Evolutionary conservation across 2,888 invertebrate species (phyloP).

Genomic region (Lordiphosa andalusiaca): DNA sequence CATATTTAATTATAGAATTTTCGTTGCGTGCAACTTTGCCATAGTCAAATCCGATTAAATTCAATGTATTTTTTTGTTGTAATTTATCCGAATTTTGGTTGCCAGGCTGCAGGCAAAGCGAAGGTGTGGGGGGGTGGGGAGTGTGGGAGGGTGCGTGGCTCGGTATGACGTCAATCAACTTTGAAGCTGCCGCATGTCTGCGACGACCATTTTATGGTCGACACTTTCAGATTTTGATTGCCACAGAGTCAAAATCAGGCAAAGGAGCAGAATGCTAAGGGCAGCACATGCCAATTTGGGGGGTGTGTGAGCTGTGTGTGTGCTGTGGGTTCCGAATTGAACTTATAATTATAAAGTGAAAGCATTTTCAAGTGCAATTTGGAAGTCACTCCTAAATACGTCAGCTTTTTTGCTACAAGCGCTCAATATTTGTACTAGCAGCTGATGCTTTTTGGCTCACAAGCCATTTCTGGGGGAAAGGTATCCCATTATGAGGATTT

Average conservation of each 20-base stretch:
- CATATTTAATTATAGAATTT: constrained; percentile 37
- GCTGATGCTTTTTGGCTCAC: too few relatives aligned
- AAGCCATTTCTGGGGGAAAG: too few relatives aligned
- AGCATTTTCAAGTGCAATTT: too few relatives aligned
- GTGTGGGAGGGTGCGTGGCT: constrained; percentile 10
- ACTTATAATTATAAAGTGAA: too few relatives aligned
- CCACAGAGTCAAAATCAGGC: constrained; percentile 9
- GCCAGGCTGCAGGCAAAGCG: constrained; percentile 3
- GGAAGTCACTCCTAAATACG: too few relatives aligned
- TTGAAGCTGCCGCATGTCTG: constrained; percentile 15
- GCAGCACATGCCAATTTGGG: background rate
- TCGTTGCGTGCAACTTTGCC: constrained; percentile 26
- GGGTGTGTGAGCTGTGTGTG: too few relatives aligned
- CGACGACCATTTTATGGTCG: constrained; percentile 50
- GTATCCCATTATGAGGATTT: too few relatives aligned
- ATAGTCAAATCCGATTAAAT: constrained; percentile 38
- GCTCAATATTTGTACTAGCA: too few relatives aligned
- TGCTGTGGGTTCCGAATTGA: too few relatives aligned
- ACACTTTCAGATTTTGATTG: constrained; percentile 8
- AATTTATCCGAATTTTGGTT: constrained; percentile 5
- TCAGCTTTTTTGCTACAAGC: too few relatives aligned
- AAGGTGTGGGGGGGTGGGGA: background rate
- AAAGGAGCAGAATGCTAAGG: background rate
- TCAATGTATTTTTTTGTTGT: constrained; percentile 14
- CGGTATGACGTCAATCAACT: constrained; percentile 48